A percentile compares a stretch with the other conserved stretches of the same genome.
Evolutionary conservation across 2,888 invertebrate species (phyloP).

Genomic region (Nomada lathburiana): DNA sequence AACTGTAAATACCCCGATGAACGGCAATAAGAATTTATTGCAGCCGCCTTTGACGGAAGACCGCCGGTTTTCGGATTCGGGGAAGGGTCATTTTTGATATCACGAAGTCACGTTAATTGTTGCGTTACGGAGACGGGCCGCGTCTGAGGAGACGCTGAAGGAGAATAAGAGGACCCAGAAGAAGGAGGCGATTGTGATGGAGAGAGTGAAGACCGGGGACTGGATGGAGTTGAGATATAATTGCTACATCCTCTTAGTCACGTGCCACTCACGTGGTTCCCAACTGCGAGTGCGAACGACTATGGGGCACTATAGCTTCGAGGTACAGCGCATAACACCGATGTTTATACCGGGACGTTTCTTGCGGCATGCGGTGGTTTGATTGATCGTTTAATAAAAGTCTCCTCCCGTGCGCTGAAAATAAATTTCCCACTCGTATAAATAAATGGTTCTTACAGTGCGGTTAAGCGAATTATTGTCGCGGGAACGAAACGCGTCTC

Average conservation of each 20-base stretch:
- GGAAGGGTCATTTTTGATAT: slow-evolving; percentile 82
- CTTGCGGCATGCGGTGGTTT: slow-evolving; percentile 52
- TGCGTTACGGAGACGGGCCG: slow-evolving; percentile 72
- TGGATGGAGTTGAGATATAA: slow-evolving; percentile 78
- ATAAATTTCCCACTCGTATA: slow-evolving; percentile 40
- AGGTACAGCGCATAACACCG: slow-evolving; percentile 58
- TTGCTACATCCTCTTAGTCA: slow-evolving; percentile 82
- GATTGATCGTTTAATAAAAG: slow-evolving; percentile 64
- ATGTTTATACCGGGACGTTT: slow-evolving; percentile 64
- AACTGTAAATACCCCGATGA: slow-evolving; percentile 69
- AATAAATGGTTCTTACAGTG: slow-evolving; percentile 44
- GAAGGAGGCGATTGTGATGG: slow-evolving; percentile 53
- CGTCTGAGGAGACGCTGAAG: slow-evolving; percentile 54
- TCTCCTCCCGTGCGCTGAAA: slow-evolving; percentile 38
- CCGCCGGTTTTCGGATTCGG: slow-evolving; percentile 79
- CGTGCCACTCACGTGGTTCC: slow-evolving; percentile 81
- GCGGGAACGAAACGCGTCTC: not conserved
- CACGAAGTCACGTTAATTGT: slow-evolving; percentile 78
- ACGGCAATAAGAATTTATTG: slow-evolving; percentile 82
- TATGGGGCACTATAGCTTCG: slow-evolving; percentile 57
- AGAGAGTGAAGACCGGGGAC: slow-evolving; percentile 50
- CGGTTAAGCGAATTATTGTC: slow-evolving; percentile 46
- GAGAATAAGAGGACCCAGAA: slow-evolving; percentile 57
- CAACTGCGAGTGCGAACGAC: slow-evolving; percentile 75
- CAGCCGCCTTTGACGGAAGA: slow-evolving; percentile 79